Conservation (phyloP, 2,797 vertebrate genomes). For the Nyctibius grandis region DNA sequence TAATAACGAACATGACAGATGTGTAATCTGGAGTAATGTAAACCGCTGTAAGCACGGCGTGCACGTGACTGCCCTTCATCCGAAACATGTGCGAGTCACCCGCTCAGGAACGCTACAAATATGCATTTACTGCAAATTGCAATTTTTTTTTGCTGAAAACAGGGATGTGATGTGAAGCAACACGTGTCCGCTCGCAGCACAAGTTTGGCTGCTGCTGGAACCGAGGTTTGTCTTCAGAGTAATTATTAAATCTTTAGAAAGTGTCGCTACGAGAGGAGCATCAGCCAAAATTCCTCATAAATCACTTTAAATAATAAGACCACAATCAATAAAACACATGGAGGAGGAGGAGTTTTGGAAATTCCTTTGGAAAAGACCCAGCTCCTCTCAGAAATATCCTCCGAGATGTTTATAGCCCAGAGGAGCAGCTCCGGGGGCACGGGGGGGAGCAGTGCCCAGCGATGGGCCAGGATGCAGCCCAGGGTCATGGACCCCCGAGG, state of each 20-base stretch:
- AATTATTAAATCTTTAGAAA: neutral
- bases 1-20: neutral
- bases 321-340: neutral
- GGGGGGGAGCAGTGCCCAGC: neutral
- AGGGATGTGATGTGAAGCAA: fast-evolving
- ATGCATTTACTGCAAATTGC: neutral
- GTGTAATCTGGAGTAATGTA: neutral
- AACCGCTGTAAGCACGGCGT: neutral
- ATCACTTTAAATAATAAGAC: neutral
- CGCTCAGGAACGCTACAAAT: neutral
- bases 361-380: neutral
- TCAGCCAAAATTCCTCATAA: neutral
- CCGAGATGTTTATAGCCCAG: neutral
- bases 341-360: neutral
- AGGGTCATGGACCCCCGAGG: fast-evolving
- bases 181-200: fast-evolving
- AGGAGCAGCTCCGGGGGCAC: fast-evolving
- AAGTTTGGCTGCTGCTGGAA: neutral
- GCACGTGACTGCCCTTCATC: neutral
- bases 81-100: neutral
- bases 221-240: fast-evolving
- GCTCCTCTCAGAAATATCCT: neutral
- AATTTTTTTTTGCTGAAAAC: fast-evolving
- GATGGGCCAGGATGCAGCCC: neutral
- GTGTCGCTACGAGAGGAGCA: neutral